phyloP scores from a whole-genome alignment of 1,140 invertebrate species.

The Uloborus diversus region DNA sequence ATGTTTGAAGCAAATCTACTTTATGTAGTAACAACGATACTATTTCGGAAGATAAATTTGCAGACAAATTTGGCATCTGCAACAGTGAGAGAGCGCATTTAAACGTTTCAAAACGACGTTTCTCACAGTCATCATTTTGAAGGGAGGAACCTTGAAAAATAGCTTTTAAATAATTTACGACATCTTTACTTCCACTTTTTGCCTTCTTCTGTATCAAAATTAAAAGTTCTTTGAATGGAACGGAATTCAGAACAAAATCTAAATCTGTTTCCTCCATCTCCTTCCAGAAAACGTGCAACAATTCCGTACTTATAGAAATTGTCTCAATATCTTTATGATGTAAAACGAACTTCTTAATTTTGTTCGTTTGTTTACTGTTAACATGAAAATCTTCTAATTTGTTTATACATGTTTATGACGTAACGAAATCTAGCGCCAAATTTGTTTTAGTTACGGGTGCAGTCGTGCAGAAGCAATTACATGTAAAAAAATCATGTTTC shows the following conservation, averaged over 20 bases:
- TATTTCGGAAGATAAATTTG: constrained; percentile 4
- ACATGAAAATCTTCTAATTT: too few species aligned
- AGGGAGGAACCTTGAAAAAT: constrained; percentile 25
- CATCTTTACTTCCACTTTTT: constrained; percentile 27
- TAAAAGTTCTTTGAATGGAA: constrained; percentile 22
- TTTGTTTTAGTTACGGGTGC: too few species aligned
- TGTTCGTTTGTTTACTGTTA: too few species aligned
- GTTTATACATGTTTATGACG: too few species aligned
- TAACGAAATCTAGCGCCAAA: too few species aligned
- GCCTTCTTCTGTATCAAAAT: constrained; percentile 23
- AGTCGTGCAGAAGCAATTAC: too few species aligned
- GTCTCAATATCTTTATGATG: too few species aligned
- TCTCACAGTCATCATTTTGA: constrained; percentile 22
- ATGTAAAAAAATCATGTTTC: too few species aligned
- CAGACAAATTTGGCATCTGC: not conserved
- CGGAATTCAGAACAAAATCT: not conserved
- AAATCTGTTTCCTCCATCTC: not conserved
- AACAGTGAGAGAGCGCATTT: constrained; percentile 12
- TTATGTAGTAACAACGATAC: constrained; percentile 8
- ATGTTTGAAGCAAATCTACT: constrained; percentile 27
- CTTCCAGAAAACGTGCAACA: too few species aligned
- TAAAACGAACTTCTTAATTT: too few species aligned
- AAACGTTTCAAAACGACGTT: constrained; percentile 38
- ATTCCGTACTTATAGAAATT: too few species aligned
- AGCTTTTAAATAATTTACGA: constrained; percentile 2